A percentile compares a stretch with the other conserved stretches of the same genome.
Evolutionary conservation across 2,113 vertebrate genomes (phyloP).

Genomic region (Nycticebus coucang): DNA sequence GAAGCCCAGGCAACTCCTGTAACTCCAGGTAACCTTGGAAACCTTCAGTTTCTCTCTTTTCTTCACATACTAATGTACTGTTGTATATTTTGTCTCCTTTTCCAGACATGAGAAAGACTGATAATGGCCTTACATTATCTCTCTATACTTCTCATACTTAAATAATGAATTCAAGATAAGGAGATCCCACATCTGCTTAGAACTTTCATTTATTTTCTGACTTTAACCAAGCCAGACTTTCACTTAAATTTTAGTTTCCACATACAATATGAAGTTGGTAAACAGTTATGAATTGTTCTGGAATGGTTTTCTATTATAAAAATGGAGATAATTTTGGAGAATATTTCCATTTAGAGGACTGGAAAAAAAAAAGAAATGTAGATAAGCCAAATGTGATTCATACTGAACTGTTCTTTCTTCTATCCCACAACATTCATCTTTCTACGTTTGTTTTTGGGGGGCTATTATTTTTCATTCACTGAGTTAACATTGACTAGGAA

Average conservation of each 20-base stretch:
- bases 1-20: not conserved
- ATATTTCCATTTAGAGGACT: not conserved
- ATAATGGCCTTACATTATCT: not conserved
- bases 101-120: not conserved
- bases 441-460: not conserved
- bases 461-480: not conserved
- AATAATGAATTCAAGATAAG: not conserved
- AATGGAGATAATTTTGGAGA: constrained; percentile 1
- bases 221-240: not conserved
- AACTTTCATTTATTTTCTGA: constrained; percentile 12
- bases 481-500: not conserved
- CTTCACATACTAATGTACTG: not conserved
- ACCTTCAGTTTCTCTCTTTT: not conserved
- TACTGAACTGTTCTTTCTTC: not conserved
- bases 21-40: not conserved
- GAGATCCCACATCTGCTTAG: not conserved
- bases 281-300: not conserved
- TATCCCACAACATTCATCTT: not conserved
- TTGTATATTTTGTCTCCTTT: not conserved
- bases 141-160: not conserved
- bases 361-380: not conserved
- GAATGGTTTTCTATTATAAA: not conserved
- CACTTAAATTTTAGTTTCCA: not conserved
- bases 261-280: not conserved
- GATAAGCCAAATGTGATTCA: not conserved